Percentiles rank a stretch among this genome's conserved stretches.
These are phyloP conservation scores for Prosopocoilus inquinatus DNA, from an alignment of 2,888 invertebrate genomes.

Conservation along the genomic window DNA sequence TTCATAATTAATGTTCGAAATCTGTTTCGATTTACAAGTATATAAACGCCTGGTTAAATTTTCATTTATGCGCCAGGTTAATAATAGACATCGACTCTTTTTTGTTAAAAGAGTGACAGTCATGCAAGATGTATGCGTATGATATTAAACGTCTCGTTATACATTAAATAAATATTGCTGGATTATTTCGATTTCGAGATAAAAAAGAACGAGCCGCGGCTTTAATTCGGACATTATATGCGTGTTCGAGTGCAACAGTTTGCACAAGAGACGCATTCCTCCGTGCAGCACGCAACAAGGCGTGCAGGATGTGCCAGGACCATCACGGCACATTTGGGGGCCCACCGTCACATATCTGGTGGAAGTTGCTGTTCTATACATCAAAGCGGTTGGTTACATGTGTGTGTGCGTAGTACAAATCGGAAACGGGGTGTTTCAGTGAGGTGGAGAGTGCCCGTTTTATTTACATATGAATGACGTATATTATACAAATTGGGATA, in stretches of 20 bases:
- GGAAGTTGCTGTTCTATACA: constrained; percentile 28
- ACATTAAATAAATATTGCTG: constrained; percentile 26
- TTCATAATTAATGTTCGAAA: too few relatives aligned
- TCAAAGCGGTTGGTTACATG: constrained; percentile 14
- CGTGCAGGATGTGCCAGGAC: constrained; percentile 43
- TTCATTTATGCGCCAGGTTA: too few relatives aligned
- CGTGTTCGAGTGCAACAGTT: constrained; percentile 38
- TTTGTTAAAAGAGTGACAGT: too few relatives aligned
- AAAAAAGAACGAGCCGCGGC: too few relatives aligned
- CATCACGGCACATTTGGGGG: constrained; percentile 46
- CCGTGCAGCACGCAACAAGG: constrained; percentile 46
- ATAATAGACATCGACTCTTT: too few relatives aligned
- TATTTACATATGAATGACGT: too few relatives aligned
- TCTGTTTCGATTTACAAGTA: too few relatives aligned
- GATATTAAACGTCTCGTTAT: constrained; percentile 6
- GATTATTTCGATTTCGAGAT: too few relatives aligned
- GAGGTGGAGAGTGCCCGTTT: too few relatives aligned
- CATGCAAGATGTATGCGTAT: neutral
- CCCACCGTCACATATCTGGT: constrained; percentile 35
- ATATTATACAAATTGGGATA: too few relatives aligned
- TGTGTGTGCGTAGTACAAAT: neutral
- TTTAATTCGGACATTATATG: constrained; percentile 16
- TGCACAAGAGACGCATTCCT: constrained; percentile 39
- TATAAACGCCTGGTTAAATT: too few relatives aligned
- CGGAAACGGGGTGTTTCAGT: neutral